Percentiles rank a stretch among this genome's conserved stretches.
Conservation (phyloP, 2,888 invertebrate genomes). For the Scaptomyza caliginosa region DNA sequence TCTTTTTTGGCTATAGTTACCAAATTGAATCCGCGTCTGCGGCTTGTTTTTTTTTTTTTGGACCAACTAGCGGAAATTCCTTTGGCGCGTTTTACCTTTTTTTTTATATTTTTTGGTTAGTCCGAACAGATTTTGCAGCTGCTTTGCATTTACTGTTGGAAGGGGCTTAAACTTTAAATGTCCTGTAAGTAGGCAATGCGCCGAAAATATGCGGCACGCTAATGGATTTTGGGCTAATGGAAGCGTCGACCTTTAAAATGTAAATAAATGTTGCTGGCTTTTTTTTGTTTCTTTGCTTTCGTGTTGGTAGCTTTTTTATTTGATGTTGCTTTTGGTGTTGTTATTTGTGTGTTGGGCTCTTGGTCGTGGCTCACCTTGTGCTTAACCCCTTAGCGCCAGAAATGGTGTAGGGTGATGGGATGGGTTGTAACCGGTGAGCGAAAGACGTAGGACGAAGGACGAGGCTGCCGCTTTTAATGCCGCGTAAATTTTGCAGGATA, state of each 20-base stretch:
- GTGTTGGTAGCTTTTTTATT: neutral
- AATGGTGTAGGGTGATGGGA: neutral
- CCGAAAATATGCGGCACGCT: slow-evolving; percentile 69
- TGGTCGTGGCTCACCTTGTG: slow-evolving; percentile 51
- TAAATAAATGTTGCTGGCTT: slow-evolving; percentile 61
- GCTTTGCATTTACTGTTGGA: slow-evolving; percentile 17
- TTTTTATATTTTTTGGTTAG: slow-evolving; percentile 18
- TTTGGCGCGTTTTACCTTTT: slow-evolving; percentile 26
- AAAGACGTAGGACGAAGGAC: neutral
- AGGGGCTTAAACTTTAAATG: slow-evolving; percentile 61
- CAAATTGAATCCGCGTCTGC: slow-evolving; percentile 46
- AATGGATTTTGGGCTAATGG: slow-evolving; percentile 76
- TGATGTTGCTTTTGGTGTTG: slow-evolving; percentile 11
- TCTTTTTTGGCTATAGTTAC: slow-evolving; percentile 24
- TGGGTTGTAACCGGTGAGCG: no score
- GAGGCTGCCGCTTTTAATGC: slow-evolving; percentile 70
- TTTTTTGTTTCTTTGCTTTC: slow-evolving; percentile 13
- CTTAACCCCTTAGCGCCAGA: slow-evolving; percentile 63
- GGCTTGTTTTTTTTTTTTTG: slow-evolving; percentile 1
- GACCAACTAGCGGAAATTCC: slow-evolving; percentile 28
- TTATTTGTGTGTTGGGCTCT: slow-evolving; percentile 4
- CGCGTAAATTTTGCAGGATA: slow-evolving; percentile 79
- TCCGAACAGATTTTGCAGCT: slow-evolving; percentile 42
- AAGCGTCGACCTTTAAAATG: slow-evolving; percentile 74
- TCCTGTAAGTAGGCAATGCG: slow-evolving; percentile 65